A percentile compares a stretch with the other conserved stretches of the same genome.
These are phyloP conservation scores for Lordiphosa fenestrarum DNA, from an alignment of 2,888 invertebrate genomes.

Conservation along the genomic window DNA sequence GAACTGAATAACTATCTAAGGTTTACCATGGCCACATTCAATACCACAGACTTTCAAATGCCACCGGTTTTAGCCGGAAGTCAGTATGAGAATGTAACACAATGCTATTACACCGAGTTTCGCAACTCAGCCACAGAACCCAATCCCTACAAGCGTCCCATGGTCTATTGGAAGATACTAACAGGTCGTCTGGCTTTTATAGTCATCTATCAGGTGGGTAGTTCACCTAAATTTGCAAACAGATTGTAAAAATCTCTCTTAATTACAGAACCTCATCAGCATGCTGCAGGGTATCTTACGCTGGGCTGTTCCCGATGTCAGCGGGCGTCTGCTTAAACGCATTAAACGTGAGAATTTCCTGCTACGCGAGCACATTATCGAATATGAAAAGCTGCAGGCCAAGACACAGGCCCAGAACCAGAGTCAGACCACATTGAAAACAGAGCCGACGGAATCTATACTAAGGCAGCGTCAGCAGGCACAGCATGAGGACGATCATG, in stretches of 20 bases:
- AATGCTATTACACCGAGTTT: constrained; percentile 86
- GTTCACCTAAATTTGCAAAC: neutral
- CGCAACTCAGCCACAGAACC: constrained; percentile 83
- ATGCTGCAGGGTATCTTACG: constrained; percentile 86
- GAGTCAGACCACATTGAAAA: neutral
- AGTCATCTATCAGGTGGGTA: constrained; percentile 85
- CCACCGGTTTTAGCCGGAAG: constrained; percentile 67
- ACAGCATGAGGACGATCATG: constrained; percentile 28
- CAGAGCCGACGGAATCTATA: constrained; percentile 14
- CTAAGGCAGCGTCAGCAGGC: constrained; percentile 32
- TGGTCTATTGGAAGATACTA: constrained; percentile 88
- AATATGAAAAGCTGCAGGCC: constrained; percentile 80
- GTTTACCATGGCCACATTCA: constrained; percentile 85
- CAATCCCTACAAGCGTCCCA: constrained; percentile 83
- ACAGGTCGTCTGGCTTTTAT: constrained; percentile 88
- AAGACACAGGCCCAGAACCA: constrained; percentile 5
- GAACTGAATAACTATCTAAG: constrained; percentile 86
- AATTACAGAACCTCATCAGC: constrained; percentile 86
- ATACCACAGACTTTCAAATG: constrained; percentile 83
- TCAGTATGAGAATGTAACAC: constrained; percentile 76
- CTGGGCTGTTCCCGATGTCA: constrained; percentile 89
- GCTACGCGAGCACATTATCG: constrained; percentile 87
- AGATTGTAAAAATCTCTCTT: neutral
- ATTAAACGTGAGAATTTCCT: constrained; percentile 87
- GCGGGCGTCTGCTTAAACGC: constrained; percentile 85